These are phyloP conservation scores for Holcopasites calliopsidis DNA, from an alignment of 1,140 invertebrate genomes.

Conservation along the genomic window DNA sequence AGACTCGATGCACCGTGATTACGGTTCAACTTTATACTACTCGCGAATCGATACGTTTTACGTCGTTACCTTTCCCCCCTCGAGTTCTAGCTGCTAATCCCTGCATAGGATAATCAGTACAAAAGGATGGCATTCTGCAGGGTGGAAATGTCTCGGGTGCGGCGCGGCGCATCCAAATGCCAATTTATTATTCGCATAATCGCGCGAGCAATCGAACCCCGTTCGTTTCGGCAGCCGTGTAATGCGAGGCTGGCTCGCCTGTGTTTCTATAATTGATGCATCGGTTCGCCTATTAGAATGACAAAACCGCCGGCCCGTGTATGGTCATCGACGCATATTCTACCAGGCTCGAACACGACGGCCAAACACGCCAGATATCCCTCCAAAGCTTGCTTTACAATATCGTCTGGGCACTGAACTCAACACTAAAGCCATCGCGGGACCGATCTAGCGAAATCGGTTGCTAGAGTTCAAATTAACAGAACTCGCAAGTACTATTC, in stretches of 20 bases:
- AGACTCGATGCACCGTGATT: background rate
- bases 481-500: constrained; percentile 12
- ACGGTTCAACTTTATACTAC: background rate
- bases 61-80: background rate
- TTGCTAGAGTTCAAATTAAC: constrained; percentile 23
- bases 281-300: constrained; percentile 72
- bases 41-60: background rate
- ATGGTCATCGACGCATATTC: constrained; percentile 53
- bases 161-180: constrained; percentile 51
- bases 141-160: constrained; percentile 48
- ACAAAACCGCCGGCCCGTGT: constrained; percentile 66
- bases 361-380: constrained; percentile 20
- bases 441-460: background rate
- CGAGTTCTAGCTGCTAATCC: constrained; percentile 28
- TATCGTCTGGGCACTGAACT: constrained; percentile 25
- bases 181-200: constrained; percentile 75
- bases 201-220: constrained; percentile 67
- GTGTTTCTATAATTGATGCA: constrained; percentile 76
- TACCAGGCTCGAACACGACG: constrained; percentile 42
- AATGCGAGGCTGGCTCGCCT: constrained; percentile 58
- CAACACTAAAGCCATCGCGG: constrained; percentile 25
- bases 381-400: constrained; percentile 18
- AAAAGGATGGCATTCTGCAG: constrained; percentile 32
- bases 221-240: constrained; percentile 68
- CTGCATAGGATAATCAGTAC: background rate